Percentiles rank a stretch among this genome's conserved stretches.
Evolutionary conservation across 2,797 vertebrate species (phyloP).

Genomic region (Cephalopachus bancanus): DNA sequence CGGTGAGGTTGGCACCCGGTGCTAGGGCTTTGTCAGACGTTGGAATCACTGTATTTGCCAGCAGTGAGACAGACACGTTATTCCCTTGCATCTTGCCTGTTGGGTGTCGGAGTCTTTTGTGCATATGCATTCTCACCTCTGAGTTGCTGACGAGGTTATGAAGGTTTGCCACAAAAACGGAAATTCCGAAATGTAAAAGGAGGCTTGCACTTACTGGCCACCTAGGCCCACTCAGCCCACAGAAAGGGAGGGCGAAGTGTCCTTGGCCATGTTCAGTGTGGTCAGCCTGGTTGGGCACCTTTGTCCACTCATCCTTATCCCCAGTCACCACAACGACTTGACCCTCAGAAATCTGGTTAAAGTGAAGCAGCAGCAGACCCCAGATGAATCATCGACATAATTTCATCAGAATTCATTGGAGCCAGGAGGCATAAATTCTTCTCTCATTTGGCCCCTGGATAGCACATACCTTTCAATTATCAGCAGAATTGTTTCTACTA

Average conservation of each 20-base stretch:
- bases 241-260: accelerated
- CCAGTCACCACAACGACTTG: no score
- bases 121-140: accelerated
- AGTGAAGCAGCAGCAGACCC: no score
- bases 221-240: no score
- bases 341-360: not conserved
- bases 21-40: accelerated
- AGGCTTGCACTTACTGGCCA: accelerated
- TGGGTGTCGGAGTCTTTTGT: not conserved
- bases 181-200: not conserved
- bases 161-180: not conserved
- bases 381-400: not conserved
- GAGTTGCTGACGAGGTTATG: accelerated
- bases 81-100: not conserved
- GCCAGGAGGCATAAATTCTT: not conserved
- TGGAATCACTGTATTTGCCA: accelerated
- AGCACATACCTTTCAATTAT: not conserved
- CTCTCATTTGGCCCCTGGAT: not conserved
- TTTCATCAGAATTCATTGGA: not conserved
- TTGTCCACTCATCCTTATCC: no score
- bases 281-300: not conserved
- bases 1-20: accelerated
- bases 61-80: not conserved
- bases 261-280: accelerated
- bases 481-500: not conserved